Evolutionary conservation across 2,888 invertebrate species (phyloP).

Genomic region (Neoascia interrupta): DNA sequence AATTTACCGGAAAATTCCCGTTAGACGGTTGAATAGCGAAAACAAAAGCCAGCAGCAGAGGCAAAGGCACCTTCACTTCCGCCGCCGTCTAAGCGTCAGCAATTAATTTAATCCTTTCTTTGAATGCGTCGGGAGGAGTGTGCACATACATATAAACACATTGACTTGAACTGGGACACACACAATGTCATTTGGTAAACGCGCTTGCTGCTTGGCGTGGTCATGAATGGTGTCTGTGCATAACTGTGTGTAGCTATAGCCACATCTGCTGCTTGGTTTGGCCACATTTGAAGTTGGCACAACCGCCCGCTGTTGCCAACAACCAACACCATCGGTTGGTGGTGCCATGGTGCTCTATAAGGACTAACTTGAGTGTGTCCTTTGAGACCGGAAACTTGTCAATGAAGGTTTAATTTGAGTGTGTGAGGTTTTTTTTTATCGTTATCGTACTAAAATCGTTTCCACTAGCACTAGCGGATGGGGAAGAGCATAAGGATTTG

Average conservation of each 20-base stretch:
- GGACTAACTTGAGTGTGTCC: slow-evolving; percentile 49
- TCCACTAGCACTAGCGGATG: background rate
- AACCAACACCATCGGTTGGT: slow-evolving; percentile 6
- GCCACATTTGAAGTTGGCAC: slow-evolving; percentile 50
- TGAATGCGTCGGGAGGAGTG: slow-evolving; percentile 53
- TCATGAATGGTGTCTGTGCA: slow-evolving; percentile 23
- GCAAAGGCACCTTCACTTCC: slow-evolving; percentile 26
- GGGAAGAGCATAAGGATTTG: slow-evolving; percentile 13
- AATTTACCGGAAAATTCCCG: slow-evolving; percentile 55
- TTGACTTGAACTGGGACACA: background rate
- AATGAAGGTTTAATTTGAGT: slow-evolving; percentile 48
- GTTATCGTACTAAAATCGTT: background rate
- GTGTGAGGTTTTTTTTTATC: slow-evolving; percentile 22
- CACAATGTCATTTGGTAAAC: background rate
- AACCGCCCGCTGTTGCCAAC: slow-evolving; percentile 37
- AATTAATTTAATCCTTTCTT: slow-evolving; percentile 57
- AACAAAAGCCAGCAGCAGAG: slow-evolving; percentile 19
- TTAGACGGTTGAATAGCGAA: slow-evolving; percentile 12
- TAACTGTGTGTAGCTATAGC: slow-evolving; percentile 15
- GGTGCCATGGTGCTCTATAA: slow-evolving; percentile 10
- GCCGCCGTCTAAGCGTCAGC: slow-evolving; percentile 39
- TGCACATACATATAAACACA: slow-evolving; percentile 1
- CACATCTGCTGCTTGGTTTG: slow-evolving; percentile 41
- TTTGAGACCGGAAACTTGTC: slow-evolving; percentile 59
- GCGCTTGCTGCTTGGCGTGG: slow-evolving; percentile 1